A percentile compares a stretch with the other conserved stretches of the same genome.
Conservation (phyloP, 2,113 vertebrate genomes). For the Cynocephalus volans region DNA sequence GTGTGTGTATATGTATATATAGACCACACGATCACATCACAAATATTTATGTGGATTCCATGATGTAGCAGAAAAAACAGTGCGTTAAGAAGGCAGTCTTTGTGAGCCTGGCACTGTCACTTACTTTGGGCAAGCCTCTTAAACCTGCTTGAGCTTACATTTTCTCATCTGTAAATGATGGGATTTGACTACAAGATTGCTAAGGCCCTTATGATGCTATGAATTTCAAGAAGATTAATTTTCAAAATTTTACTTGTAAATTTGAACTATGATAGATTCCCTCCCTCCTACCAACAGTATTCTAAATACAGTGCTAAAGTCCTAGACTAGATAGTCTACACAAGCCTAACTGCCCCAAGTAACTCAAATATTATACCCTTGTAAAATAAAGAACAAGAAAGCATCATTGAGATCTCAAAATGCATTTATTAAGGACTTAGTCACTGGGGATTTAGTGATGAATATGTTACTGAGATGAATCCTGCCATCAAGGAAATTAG, state of each 20-base stretch:
- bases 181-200: neutral
- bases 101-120: conserved; percentile 8
- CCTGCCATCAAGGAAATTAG: neutral
- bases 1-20: neutral
- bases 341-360: neutral
- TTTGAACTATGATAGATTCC: conserved; percentile 20
- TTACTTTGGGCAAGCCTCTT: neutral
- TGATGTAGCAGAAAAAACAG: neutral
- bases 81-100: neutral
- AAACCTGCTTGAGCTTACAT: neutral
- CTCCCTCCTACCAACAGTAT: neutral
- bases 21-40: neutral
- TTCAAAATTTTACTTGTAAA: conserved; percentile 45
- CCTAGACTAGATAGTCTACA: neutral
- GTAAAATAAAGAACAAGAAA: conserved; percentile 53
- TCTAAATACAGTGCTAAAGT: conserved; percentile 34
- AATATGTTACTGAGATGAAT: conserved; percentile 16
- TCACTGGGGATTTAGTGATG: neutral
- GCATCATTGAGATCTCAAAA: conserved; percentile 13
- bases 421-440: neutral
- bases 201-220: neutral
- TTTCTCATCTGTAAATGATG: neutral
- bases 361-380: neutral
- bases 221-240: conserved; percentile 17
- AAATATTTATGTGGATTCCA: conserved; percentile 40